Base-by-base conservation (phyloP, 2,113 vertebrate genomes). In the Pelecanoides urinatrix region DNA sequence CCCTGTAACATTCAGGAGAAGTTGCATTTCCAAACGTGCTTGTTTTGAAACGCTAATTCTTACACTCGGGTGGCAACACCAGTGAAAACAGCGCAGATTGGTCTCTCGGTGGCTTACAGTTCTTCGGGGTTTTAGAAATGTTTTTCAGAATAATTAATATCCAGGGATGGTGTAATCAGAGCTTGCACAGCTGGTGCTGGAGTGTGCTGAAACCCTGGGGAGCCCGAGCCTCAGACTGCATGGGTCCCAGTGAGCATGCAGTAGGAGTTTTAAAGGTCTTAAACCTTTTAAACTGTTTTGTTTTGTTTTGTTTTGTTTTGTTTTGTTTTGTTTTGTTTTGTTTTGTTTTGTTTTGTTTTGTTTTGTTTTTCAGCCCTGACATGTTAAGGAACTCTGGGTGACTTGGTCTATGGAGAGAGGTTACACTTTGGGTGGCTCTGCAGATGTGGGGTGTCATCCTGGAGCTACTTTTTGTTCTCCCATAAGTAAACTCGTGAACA, bases 141-240 rank as follows among this genome's bases (percentile, higher is more conserved):
- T 34, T 83, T 82, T 79, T 68, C 63, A 17, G 40, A 20, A 19
- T 95, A 96, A 94, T 94, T 96, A 94, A 80, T 86, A 55, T 32
- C 90, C 45, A 63, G 96, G 88, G 93, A 76, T 1, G 6, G 20
- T 0, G 9, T 17, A 27, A 77, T 79, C 34, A 73, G 61, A 27
- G 72, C 44, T 88, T 44, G 67, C 17, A 8, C 0, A 3, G 34
- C 55, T 1, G 6, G 23, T 42, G 49, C 67, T 80, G 67, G 83
- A 42, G n/a, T 5, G 58, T 61, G 50, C 36, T 19, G 42, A 61
- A 78, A 6, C 47, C 78, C 61, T 0, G 2, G 77, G 58, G 62
- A 86, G 29, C 44, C 13, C 1, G 7, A 82, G 53, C 14, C 45
- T 59, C 36, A 10, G 19, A 8, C 32, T 30, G 52, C 14, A 2